These are phyloP conservation scores for Drosophila paracracens DNA, from an alignment of 2,888 invertebrate genomes.

Conservation along the genomic window DNA sequence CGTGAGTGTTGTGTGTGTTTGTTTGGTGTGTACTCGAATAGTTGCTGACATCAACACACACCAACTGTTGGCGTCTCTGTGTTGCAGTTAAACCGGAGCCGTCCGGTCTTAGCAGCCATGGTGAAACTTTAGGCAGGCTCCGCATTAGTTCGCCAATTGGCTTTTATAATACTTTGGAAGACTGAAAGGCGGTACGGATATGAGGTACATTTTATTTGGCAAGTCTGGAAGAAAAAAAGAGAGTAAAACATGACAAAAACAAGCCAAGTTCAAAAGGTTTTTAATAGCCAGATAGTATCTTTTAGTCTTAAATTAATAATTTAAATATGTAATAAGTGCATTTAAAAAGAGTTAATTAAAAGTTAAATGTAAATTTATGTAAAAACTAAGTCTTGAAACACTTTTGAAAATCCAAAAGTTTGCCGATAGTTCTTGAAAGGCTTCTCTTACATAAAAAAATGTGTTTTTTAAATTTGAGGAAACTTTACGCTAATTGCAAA, in stretches of 20 bases:
- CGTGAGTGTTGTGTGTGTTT: constrained; percentile 2
- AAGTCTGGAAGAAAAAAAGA: not conserved
- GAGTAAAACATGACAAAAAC: too few relatives aligned
- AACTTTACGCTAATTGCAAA: constrained; percentile 51
- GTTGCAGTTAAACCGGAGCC: not conserved
- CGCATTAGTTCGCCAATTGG: constrained; percentile 8
- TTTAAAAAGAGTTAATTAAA: not conserved
- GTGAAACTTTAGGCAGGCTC: constrained; percentile 20
- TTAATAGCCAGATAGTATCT: too few relatives aligned
- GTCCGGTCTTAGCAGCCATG: constrained; percentile 10
- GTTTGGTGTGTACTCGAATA: constrained; percentile 34
- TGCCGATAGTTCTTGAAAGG: not conserved
- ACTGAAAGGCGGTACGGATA: not conserved
- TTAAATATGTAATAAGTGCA: not conserved
- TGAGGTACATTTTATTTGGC: not conserved
- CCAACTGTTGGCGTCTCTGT: constrained; percentile 12
- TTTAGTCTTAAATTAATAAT: not conserved
- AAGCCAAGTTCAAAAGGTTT: too few relatives aligned
- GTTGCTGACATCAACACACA: constrained; percentile 59
- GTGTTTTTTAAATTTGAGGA: not conserved
- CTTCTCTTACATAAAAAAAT: not conserved
- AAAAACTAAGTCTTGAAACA: too few relatives aligned
- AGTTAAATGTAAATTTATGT: too few relatives aligned
- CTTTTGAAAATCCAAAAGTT: not conserved
- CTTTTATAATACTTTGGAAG: not conserved